Conservation (phyloP, 1,140 invertebrate species). For the Gerris buenoi region DNA sequence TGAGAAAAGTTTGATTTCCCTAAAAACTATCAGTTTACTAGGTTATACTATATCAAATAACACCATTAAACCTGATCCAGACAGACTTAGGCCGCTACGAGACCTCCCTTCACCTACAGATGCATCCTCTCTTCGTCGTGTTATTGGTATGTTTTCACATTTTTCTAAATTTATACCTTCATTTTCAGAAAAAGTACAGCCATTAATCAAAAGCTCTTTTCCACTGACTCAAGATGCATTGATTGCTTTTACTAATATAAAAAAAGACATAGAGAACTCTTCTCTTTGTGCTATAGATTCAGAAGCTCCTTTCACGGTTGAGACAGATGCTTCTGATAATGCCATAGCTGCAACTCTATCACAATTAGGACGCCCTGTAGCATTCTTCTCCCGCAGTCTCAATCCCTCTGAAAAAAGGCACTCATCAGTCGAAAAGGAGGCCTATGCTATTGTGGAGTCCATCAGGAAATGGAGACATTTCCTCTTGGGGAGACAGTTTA, state of each 20-base stretch:
- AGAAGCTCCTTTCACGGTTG: not conserved
- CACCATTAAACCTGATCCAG: not conserved
- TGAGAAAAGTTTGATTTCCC: not conserved
- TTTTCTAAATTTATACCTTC: not conserved
- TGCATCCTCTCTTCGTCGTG: not conserved
- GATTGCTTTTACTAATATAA: not conserved
- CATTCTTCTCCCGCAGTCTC: slow-evolving; percentile 5
- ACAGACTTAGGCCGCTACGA: not conserved
- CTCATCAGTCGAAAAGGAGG: slow-evolving; percentile 8
- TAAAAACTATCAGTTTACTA: not conserved
- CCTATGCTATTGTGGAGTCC: no score
- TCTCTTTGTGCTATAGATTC: not conserved
- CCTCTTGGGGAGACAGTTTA: slow-evolving; percentile 19
- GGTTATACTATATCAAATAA: not conserved
- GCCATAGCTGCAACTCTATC: slow-evolving; percentile 3
- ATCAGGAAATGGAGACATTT: slow-evolving; percentile 28
- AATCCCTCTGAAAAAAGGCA: slow-evolving; percentile 1
- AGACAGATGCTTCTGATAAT: slow-evolving; percentile 9
- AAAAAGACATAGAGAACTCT: slow-evolving; percentile 3
- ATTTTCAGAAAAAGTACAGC: not conserved
- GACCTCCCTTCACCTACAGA: not conserved
- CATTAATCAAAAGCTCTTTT: not conserved
- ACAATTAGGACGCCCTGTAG: slow-evolving; percentile 5
- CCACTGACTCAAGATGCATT: not conserved
- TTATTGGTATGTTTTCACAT: not conserved